Evolutionary conservation across 2,113 vertebrate species (phyloP).

Genomic region (Lepidiolamprologus cunningtoni): DNA sequence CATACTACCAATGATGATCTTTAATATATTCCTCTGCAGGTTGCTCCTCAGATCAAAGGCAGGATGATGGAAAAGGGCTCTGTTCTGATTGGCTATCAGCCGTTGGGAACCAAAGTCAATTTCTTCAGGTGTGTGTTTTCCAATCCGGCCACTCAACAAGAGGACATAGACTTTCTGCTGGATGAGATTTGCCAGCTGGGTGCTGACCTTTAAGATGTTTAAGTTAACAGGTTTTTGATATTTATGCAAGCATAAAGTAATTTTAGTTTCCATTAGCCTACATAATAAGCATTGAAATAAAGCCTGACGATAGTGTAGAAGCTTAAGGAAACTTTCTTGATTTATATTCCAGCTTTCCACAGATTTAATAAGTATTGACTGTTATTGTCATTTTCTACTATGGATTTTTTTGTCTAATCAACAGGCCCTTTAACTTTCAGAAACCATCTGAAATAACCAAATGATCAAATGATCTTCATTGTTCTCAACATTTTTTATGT

Average conservation of each 20-base stretch:
- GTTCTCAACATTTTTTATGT: not conserved
- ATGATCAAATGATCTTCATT: not conserved
- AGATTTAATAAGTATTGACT: not conserved
- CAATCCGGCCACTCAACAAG: not conserved
- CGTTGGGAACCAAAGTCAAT: not conserved
- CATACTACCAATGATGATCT: not conserved
- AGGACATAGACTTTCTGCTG: not conserved
- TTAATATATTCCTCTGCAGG: not conserved
- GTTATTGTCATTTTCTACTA: not conserved
- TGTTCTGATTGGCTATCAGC: not conserved
- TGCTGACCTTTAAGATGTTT: not conserved
- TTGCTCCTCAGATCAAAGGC: not conserved
- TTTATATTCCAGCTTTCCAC: not conserved
- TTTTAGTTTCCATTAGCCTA: not conserved
- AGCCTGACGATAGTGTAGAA: rapidly evolving
- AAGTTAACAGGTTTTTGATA: not conserved
- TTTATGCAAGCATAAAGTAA: not conserved
- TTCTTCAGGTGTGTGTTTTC: not conserved
- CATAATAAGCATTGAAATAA: not conserved
- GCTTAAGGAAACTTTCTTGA: not conserved
- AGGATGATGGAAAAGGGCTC: not conserved
- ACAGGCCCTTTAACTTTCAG: not conserved
- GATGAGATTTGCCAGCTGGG: not conserved
- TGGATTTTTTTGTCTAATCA: not conserved
- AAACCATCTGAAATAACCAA: not conserved